phyloP scores from a whole-genome alignment of 2,888 invertebrate genomes.

The Caenorhabditis japonica region DNA sequence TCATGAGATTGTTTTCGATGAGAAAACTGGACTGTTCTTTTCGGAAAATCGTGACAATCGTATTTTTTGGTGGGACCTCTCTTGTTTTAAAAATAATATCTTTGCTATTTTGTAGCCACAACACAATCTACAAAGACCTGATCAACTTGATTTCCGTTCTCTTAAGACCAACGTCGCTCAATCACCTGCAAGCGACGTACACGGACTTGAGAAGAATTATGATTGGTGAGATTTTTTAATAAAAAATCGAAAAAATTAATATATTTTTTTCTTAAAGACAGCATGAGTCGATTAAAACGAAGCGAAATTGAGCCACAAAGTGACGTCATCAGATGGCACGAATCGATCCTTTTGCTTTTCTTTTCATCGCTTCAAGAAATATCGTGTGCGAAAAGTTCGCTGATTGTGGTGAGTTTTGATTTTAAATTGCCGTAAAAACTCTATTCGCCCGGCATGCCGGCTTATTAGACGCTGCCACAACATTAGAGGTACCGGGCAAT shows the following conservation, averaged over 20 bases:
- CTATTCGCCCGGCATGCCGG: no score
- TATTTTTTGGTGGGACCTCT: constrained; percentile 15
- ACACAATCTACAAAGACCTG: constrained; percentile 32
- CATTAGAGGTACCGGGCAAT: no score
- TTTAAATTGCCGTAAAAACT: no score
- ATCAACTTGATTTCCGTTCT: constrained; percentile 31
- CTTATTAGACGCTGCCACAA: no score
- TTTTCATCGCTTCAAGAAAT: constrained; percentile 35
- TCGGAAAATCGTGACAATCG: constrained; percentile 12
- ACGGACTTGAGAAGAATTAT: constrained; percentile 33
- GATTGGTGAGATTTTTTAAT: constrained; percentile 19
- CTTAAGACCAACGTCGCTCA: constrained; percentile 42
- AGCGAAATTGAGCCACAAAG: constrained; percentile 3
- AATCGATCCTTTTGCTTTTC: constrained; percentile 29
- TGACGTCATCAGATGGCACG: constrained; percentile 31
- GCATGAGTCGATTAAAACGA: constrained; percentile 14
- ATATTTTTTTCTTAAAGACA: constrained; percentile 22
- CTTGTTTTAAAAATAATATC: neutral
- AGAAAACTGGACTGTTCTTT: constrained; percentile 30
- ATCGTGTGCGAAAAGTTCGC: constrained; percentile 38
- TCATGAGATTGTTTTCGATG: constrained; percentile 42
- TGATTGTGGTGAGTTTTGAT: constrained; percentile 41
- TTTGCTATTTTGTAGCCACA: constrained; percentile 15
- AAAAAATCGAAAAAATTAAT: neutral
- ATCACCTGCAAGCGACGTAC: constrained; percentile 37